Evolutionary conservation across 2,113 vertebrate genomes (phyloP).

Genomic region (Anguilla rostrata): DNA sequence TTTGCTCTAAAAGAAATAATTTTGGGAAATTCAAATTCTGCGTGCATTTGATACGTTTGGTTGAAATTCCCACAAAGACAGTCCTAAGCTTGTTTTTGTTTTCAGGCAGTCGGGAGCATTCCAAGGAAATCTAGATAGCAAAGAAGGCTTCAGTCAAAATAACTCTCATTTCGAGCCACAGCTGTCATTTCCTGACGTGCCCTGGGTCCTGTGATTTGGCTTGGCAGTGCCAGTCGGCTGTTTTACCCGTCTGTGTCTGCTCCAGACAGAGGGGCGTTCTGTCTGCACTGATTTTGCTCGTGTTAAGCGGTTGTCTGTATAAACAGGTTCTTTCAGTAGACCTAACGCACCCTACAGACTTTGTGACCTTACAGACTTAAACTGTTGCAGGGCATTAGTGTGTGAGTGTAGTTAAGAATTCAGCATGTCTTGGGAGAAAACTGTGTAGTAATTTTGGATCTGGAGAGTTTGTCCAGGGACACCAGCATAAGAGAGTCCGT

Average conservation of each 20-base stretch:
- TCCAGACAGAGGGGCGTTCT: not conserved
- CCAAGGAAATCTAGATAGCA: not conserved
- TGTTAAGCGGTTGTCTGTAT: not conserved
- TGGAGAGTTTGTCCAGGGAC: not conserved
- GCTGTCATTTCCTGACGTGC: constrained; percentile 21
- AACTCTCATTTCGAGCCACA: not conserved
- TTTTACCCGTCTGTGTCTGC: not conserved
- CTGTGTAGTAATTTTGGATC: not conserved
- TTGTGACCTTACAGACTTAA: not conserved
- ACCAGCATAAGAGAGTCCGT: not conserved
- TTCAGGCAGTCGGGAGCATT: not conserved
- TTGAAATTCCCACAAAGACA: not conserved
- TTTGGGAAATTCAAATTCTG: not conserved
- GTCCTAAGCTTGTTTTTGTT: not conserved
- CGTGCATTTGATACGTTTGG: not conserved
- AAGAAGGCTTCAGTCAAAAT: constrained; percentile 17
- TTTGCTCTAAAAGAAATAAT: not conserved
- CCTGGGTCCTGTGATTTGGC: not conserved
- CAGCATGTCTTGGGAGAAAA: not conserved
- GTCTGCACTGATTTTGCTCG: not conserved
- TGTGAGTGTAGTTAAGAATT: not conserved
- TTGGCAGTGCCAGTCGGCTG: not conserved
- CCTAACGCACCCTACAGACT: not conserved
- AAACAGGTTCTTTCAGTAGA: not conserved
- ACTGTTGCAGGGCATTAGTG: not conserved